Evolutionary conservation across 2,797 vertebrate genomes (phyloP).

Genomic region (Sebastes itinus): DNA sequence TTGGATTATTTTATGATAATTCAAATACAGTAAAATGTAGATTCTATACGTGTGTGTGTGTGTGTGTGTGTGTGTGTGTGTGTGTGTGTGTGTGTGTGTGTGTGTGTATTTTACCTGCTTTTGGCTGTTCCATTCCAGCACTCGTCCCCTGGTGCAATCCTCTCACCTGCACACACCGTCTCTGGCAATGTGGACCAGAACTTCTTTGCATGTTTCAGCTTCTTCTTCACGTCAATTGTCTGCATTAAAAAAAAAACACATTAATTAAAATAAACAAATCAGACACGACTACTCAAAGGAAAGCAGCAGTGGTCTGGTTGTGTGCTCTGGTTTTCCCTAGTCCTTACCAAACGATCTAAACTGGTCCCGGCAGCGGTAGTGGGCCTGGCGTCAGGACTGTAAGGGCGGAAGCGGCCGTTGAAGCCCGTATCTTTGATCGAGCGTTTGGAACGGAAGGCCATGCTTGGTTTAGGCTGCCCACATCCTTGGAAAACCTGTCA

Average conservation of each 20-base stretch:
- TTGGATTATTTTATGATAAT: not conserved
- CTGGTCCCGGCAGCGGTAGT: constrained; percentile 96
- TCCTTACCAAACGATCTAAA: constrained; percentile 92
- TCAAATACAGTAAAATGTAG: not conserved
- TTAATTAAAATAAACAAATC: not conserved
- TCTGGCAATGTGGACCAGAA: constrained; percentile 97
- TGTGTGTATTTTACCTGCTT: constrained; percentile 86
- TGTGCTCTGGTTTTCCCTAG: not conserved
- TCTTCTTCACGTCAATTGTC: constrained; percentile 96
- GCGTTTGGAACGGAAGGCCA: constrained; percentile 81
- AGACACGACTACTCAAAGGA: not conserved
- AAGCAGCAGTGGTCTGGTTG: not conserved
- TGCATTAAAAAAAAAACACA: constrained; percentile 42
- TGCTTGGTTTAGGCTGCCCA: constrained; percentile 86
- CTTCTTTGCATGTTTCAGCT: constrained; percentile 95
- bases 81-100: not conserved
- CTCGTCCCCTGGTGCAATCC: constrained; percentile 88
- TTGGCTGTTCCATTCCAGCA: constrained; percentile 97
- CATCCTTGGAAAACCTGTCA: constrained; percentile 96
- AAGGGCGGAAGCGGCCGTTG: constrained; percentile 90
- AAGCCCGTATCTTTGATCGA: constrained; percentile 87
- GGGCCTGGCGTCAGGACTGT: constrained; percentile 90
- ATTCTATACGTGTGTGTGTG: not conserved
- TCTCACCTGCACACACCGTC: constrained; percentile 89
- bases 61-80: not conserved